A percentile compares a stretch with the other conserved stretches of the same genome.
These are phyloP conservation scores for Pseudopodoces humilis DNA, from an alignment of 2,113 vertebrate genomes.

Conservation along the genomic window DNA sequence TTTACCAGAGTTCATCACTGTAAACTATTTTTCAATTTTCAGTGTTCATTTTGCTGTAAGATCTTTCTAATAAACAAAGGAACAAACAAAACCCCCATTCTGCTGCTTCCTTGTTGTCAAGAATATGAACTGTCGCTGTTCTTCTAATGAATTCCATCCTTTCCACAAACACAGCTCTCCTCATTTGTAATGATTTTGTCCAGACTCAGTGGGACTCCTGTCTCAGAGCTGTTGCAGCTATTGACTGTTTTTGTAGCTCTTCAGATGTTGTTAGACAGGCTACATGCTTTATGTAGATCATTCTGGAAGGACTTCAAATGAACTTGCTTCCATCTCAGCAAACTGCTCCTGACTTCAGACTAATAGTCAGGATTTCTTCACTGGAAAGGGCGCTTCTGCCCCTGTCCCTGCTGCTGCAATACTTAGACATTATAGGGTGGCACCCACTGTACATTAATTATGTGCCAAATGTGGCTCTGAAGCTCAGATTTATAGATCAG, in stretches of 20 bases:
- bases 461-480: not conserved
- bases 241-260: not conserved
- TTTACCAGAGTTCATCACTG: constrained; percentile 30
- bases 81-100: not conserved
- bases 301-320: constrained; percentile 15
- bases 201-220: constrained; percentile 6
- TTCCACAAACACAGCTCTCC: not conserved
- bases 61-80: not conserved
- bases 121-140: not conserved
- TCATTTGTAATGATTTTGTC: not conserved
- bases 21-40: constrained; percentile 35
- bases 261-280: not conserved
- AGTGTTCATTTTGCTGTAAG: constrained; percentile 39
- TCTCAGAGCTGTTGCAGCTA: constrained; percentile 1
- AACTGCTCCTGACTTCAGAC: not conserved
- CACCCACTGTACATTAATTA: not conserved
- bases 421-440: not conserved
- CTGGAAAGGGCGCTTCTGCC: not conserved
- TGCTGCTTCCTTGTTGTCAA: not conserved
- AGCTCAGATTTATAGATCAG: not conserved
- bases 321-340: not conserved
- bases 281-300: not conserved
- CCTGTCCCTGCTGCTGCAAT: not conserved
- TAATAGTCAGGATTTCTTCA: not conserved
- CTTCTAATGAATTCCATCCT: constrained; percentile 35